Evolutionary conservation across 2,797 vertebrate species (phyloP).

Genomic region (Sebastolobus alascanus): DNA sequence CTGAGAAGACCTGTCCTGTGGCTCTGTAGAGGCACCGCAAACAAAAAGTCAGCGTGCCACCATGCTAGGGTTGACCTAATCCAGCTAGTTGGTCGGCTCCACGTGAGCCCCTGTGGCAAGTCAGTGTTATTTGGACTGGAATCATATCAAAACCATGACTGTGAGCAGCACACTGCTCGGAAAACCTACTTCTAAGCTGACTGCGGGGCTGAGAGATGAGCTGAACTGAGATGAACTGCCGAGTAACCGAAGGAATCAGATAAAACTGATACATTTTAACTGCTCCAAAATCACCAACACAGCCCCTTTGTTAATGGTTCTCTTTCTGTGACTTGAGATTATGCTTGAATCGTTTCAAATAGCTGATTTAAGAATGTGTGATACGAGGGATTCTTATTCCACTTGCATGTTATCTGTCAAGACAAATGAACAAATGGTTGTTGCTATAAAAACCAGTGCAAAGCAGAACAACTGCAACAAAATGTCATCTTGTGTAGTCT

Average conservation of each 20-base stretch:
- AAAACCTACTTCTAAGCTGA: slow-evolving; percentile 72
- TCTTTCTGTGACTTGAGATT: background rate
- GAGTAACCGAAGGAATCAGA: slow-evolving; percentile 8
- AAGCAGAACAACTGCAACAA: slow-evolving; percentile 1
- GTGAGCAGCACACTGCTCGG: slow-evolving; percentile 62
- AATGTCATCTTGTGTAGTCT: background rate
- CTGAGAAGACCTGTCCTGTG: slow-evolving; percentile 38
- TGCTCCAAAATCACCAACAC: background rate
- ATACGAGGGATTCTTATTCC: background rate
- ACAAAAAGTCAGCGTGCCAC: slow-evolving; percentile 42
- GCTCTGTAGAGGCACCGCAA: slow-evolving; percentile 14
- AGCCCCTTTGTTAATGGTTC: background rate
- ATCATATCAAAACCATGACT: slow-evolving; percentile 66
- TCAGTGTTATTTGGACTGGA: slow-evolving; percentile 70
- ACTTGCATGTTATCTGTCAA: background rate
- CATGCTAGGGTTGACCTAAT: slow-evolving; percentile 24
- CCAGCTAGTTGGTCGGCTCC: slow-evolving; percentile 26
- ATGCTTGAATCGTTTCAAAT: background rate
- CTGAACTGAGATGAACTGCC: slow-evolving; percentile 3
- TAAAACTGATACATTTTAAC: slow-evolving; percentile 14
- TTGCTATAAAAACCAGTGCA: background rate
- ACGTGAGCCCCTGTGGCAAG: slow-evolving; percentile 57
- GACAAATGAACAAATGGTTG: background rate
- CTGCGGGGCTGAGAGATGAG: slow-evolving; percentile 49
- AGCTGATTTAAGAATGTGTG: background rate